Evolutionary conservation across 2,797 vertebrate genomes (phyloP).

Genomic region (Astyanax mexicanus): DNA sequence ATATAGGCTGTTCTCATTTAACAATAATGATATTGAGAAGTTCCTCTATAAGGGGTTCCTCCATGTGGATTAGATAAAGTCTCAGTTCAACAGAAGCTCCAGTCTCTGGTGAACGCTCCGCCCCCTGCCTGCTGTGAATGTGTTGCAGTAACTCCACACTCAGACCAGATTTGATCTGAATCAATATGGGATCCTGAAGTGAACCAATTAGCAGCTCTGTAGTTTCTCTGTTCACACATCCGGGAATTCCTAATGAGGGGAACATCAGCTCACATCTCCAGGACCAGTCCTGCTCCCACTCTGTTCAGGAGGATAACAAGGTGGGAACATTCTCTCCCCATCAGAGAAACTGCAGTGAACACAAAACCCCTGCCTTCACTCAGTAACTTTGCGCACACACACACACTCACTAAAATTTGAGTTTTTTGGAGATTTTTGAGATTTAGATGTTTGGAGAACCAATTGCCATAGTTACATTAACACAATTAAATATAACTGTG

Average conservation of each 20-base stretch:
- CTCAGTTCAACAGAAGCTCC: no score
- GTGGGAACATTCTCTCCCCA: neutral
- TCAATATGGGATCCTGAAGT: neutral
- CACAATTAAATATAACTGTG: no score
- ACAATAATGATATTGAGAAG: no score
- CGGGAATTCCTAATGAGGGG: neutral
- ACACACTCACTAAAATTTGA: neutral
- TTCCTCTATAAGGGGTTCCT: no score
- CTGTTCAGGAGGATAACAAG: neutral
- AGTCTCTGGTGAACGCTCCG: no score
- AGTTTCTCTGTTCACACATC: neutral
- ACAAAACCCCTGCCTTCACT: neutral
- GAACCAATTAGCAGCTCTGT: neutral
- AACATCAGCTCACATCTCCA: neutral
- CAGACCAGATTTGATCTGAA: neutral
- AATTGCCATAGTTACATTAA: no score
- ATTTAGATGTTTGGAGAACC: no score
- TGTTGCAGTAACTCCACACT: neutral
- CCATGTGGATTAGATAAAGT: no score
- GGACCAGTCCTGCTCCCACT: neutral
- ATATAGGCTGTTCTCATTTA: no score
- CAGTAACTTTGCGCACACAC: neutral
- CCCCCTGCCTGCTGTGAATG: no score
- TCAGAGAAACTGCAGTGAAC: neutral
- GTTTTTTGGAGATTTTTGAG: no score